Percentiles rank a stretch among this genome's conserved stretches.
These are phyloP conservation scores for Arrhamphus sclerolepis DNA, from an alignment of 2,797 vertebrate genomes.

Conservation along the genomic window DNA sequence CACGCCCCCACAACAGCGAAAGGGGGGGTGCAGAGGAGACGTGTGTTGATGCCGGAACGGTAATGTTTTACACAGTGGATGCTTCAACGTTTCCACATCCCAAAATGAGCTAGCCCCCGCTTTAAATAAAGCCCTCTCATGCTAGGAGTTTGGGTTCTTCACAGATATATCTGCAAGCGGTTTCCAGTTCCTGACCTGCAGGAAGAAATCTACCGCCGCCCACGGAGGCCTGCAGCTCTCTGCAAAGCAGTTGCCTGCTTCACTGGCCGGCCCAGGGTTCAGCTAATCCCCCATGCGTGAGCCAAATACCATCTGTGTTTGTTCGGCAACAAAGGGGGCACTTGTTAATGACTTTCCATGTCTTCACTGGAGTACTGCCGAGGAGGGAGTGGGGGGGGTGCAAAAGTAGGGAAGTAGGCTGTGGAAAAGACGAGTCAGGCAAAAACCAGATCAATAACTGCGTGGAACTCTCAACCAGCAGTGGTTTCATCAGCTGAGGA, in stretches of 20 bases:
- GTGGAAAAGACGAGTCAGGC: constrained; percentile 62
- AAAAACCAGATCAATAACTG: constrained; percentile 49
- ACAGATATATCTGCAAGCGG: not conserved
- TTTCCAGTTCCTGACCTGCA: constrained; percentile 4
- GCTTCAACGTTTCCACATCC: constrained; percentile 14
- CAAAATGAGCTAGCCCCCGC: constrained; percentile 10
- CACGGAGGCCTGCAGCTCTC: constrained; percentile 59
- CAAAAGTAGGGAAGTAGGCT: constrained; percentile 37
- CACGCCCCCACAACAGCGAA: constrained; percentile 57
- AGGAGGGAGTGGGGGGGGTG: constrained; percentile 28
- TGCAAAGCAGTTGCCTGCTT: constrained; percentile 64
- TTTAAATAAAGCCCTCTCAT: constrained; percentile 7
- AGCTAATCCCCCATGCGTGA: constrained; percentile 85
- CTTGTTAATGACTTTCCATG: constrained; percentile 87
- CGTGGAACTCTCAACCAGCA: not conserved
- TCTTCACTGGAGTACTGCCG: constrained; percentile 75
- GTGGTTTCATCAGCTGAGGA: not conserved
- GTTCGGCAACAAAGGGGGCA: constrained; percentile 85
- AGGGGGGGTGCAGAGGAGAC: constrained; percentile 36
- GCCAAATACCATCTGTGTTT: constrained; percentile 88
- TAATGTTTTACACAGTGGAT: constrained; percentile 20
- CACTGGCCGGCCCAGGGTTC: constrained; percentile 74
- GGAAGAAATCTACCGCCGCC: constrained; percentile 54
- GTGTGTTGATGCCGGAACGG: constrained; percentile 35
- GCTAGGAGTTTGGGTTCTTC: constrained; percentile 3